Base-by-base conservation (phyloP, 2,113 vertebrate species). In the Dasyprocta punctata region DNA sequence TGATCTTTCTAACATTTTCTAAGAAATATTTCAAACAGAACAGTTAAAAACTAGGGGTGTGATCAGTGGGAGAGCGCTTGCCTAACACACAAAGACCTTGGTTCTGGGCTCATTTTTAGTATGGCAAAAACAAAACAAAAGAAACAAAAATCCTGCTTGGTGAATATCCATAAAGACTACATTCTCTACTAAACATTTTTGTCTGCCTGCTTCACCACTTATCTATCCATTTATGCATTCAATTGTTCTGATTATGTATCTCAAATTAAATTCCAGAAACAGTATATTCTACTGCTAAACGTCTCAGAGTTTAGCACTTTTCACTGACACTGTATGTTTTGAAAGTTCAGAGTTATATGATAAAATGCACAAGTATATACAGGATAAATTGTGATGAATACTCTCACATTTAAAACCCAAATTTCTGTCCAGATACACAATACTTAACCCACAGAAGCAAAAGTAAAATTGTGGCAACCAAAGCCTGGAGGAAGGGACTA, bases 1-100 rank as follows among this genome's bases (percentile, higher is more conserved):
- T 78, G 20, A 65, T 80, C 20, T 26, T 65, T 36, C 22, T 54
- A 83, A 60, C 28, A 81, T 54, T 49, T 93, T 85, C 52, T 91
- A 47, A 36, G 11, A 89, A 85, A 83, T 75, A 75, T 41, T 90
- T 93, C 54, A 73, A 96, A 92, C 22, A 47, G 6, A 95, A 81
- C 5, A 81, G 41, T 73, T 80, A 87, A 90, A 90, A 87, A 89
- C 33, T 73, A n/a, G 30, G 36, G 33, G 65, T 89, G 1, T 63
- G 44, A 49, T 89, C 36, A 89, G 38, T 60, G 17, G 19, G 52
- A 52, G 26, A 88, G 19, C 16, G 24, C 41, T 60, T 49, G 63
- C 16, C 6, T 94, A 80, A 3, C 30, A 94, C 16, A 13, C 7
- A n/a, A 82, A 73, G 3, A 82, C 24, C 44, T 58, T 81, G 20